Conservation (phyloP, 2,888 invertebrate genomes). For the Crocallis elinguaria region DNA sequence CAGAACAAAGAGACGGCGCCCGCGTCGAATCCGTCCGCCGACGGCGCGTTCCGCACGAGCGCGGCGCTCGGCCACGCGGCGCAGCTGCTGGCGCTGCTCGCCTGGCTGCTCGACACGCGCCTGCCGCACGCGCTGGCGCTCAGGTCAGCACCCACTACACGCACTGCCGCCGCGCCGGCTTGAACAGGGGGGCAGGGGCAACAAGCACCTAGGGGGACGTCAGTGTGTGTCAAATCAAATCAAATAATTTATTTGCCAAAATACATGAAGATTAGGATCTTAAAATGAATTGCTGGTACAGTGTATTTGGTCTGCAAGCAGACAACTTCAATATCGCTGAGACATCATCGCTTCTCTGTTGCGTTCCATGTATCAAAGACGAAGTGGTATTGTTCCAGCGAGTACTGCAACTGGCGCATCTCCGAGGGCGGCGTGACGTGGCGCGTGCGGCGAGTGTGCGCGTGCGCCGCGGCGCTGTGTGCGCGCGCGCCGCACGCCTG, state of each 20-base stretch:
- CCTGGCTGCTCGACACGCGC: slow-evolving; percentile 92
- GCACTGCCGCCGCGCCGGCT: background rate
- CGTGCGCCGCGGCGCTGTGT: slow-evolving; percentile 87
- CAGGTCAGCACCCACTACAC: slow-evolving; percentile 41
- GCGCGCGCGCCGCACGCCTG: slow-evolving; percentile 54
- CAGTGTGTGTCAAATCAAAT: no score
- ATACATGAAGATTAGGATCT: no score
- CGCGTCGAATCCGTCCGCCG: slow-evolving; percentile 11
- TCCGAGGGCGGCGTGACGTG: slow-evolving; percentile 87
- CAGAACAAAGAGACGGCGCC: slow-evolving; percentile 44
- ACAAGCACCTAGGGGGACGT: no score
- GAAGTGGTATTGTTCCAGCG: slow-evolving; percentile 78
- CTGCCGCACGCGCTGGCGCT: slow-evolving; percentile 86
- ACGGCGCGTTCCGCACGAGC: slow-evolving; percentile 79
- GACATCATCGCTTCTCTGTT: no score
- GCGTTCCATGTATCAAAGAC: no score
- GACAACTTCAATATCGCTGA: no score
- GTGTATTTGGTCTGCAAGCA: no score
- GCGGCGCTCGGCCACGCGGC: slow-evolving; percentile 93
- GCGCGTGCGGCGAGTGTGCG: slow-evolving; percentile 85
- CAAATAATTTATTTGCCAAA: no score
- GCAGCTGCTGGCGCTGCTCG: slow-evolving; percentile 92
- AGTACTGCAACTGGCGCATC: slow-evolving; percentile 89
- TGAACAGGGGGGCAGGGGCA: no score
- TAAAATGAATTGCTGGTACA: no score